Percentiles rank a stretch among this genome's conserved stretches.
These are phyloP conservation scores for Drosophila nr. medialis DNA, from an alignment of 2,888 invertebrate species.

Conservation along the genomic window DNA sequence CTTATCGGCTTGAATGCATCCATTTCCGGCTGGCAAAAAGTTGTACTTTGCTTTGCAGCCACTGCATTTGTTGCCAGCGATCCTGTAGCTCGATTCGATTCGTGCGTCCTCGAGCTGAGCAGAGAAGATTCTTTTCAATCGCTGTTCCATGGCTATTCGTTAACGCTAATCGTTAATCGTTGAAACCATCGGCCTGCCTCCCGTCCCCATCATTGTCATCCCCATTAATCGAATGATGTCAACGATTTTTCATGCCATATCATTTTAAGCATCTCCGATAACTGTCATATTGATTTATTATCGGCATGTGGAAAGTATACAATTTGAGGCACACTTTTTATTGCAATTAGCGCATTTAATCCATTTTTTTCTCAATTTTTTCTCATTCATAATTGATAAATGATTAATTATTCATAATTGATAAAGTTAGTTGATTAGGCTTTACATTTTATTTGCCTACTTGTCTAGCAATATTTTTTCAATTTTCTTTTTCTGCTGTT, in stretches of 20 bases:
- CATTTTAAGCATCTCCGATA: conserved; percentile 34
- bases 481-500: neutral
- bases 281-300: conserved; percentile 46
- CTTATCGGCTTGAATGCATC: conserved; percentile 51
- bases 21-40: conserved; percentile 51
- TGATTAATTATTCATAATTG: conserved; percentile 20
- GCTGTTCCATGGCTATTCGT: conserved; percentile 36
- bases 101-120: neutral
- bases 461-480: neutral
- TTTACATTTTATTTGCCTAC: neutral
- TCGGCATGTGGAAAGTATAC: conserved; percentile 37
- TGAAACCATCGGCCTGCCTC: conserved; percentile 17
- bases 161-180: conserved; percentile 37
- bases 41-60: conserved; percentile 34
- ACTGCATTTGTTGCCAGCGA: conserved; percentile 15
- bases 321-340: conserved; percentile 28
- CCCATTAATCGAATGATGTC: conserved; percentile 34
- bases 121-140: conserved; percentile 19
- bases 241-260: conserved; percentile 44
- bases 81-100: neutral
- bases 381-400: conserved; percentile 6
- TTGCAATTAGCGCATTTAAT: conserved; percentile 23
- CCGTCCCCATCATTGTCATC: neutral
- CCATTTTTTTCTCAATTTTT: conserved; percentile 2
- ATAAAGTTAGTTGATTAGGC: neutral